A percentile compares a stretch with the other conserved stretches of the same genome.
phyloP scores from a whole-genome alignment of 2,888 invertebrate genomes.

The Plagodis dolabraria region DNA sequence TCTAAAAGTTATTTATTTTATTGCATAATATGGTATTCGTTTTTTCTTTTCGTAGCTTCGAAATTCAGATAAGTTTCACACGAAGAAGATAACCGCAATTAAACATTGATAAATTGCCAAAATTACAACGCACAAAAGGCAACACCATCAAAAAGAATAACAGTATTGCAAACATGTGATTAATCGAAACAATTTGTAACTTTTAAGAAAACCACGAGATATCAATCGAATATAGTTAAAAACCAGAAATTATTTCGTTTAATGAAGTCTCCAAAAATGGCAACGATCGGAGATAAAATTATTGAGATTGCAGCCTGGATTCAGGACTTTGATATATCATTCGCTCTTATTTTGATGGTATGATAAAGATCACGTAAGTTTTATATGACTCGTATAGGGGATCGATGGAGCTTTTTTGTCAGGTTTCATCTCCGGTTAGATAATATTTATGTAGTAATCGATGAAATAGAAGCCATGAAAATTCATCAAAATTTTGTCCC shows the following conservation, averaged over 20 bases:
- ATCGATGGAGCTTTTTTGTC: conserved; percentile 46
- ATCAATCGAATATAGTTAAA: conserved; percentile 38
- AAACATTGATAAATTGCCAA: conserved; percentile 28
- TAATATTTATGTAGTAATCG: no score
- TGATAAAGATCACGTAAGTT: conserved; percentile 68
- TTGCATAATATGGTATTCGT: no score
- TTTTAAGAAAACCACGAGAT: conserved; percentile 42
- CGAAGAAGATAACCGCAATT: conserved; percentile 27
- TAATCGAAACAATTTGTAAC: conserved; percentile 55
- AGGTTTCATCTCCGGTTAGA: no score
- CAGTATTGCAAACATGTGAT: conserved; percentile 55
- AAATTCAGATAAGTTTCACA: conserved; percentile 8
- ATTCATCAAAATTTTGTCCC: no score
- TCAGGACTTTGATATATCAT: conserved; percentile 77
- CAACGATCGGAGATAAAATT: conserved; percentile 68
- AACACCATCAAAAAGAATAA: conserved; percentile 46
- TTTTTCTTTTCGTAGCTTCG: no score
- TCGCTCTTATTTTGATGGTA: conserved; percentile 42
- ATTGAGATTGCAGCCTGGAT: conserved; percentile 73
- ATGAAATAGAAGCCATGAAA: no score
- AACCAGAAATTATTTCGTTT: conserved; percentile 44
- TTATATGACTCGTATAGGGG: conserved; percentile 57
- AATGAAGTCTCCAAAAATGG: conserved; percentile 39
- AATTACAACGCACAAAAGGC: conserved; percentile 28
- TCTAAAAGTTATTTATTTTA: no score